Percentiles rank a stretch among this genome's conserved stretches.
Conservation (phyloP, 2,797 vertebrate genomes). For the Sebastes oblongus region DNA sequence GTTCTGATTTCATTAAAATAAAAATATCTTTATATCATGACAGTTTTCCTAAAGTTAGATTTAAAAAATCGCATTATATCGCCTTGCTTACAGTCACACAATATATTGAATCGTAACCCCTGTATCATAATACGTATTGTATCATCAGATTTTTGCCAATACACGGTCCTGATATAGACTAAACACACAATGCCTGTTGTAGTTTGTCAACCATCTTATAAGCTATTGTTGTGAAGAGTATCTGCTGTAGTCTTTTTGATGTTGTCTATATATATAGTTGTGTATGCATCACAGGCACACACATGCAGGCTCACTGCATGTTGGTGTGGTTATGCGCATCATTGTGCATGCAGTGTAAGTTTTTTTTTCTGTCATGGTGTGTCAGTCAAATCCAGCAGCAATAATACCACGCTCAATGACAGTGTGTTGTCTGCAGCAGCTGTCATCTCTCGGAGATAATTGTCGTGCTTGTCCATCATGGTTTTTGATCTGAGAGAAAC, state of each 20-base stretch:
- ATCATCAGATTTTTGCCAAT: too few species aligned
- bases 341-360: background rate
- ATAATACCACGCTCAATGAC: slow-evolving; percentile 39
- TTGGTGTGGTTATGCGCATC: background rate
- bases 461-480: slow-evolving; percentile 62
- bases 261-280: background rate
- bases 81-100: too few species aligned
- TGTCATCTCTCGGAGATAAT: slow-evolving; percentile 63
- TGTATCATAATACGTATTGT: too few species aligned
- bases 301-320: background rate
- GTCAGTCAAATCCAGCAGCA: slow-evolving; percentile 50
- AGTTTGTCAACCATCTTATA: background rate
- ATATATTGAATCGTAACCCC: too few species aligned
- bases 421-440: slow-evolving; percentile 42
- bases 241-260: background rate
- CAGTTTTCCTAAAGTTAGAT: too few species aligned
- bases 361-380: slow-evolving; percentile 23
- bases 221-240: background rate
- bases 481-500: slow-evolving; percentile 53
- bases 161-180: background rate
- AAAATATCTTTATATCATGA: too few species aligned
- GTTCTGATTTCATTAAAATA: too few species aligned
- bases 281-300: background rate
- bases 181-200: background rate
- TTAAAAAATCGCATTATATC: fast-evolving